Conservation (phyloP, 2,113 vertebrate species). For the Salvator merianae region DNA sequence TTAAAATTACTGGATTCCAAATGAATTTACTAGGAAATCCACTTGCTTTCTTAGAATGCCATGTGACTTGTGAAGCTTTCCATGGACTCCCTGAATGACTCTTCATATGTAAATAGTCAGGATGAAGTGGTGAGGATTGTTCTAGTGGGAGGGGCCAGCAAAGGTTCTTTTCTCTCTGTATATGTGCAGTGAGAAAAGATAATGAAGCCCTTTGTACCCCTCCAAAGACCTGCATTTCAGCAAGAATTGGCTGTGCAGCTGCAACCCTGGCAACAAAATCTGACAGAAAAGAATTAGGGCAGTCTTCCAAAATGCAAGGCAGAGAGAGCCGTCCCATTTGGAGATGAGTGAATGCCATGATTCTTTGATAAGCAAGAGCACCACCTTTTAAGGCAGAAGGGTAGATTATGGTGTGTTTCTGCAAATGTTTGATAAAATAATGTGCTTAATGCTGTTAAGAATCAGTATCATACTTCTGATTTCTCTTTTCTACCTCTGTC, state of each 20-base stretch:
- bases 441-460: not conserved
- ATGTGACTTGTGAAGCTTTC: not conserved
- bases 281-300: conserved; percentile 72
- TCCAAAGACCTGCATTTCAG: conserved; percentile 59
- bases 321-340: conserved; percentile 35
- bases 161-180: conserved; percentile 43
- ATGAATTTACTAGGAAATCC: not conserved
- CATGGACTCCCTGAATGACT: conserved; percentile 4
- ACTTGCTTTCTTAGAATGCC: not conserved
- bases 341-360: conserved; percentile 44
- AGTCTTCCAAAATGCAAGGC: conserved; percentile 60
- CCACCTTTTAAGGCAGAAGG: conserved; percentile 24
- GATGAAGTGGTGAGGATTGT: not conserved
- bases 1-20: not conserved
- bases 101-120: conserved; percentile 14
- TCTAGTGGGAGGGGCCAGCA: not conserved
- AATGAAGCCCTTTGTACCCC: conserved; percentile 74
- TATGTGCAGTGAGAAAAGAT: conserved; percentile 62
- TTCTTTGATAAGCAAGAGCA: conserved; percentile 38
- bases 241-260: conserved; percentile 71
- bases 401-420: not conserved
- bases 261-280: conserved; percentile 75
- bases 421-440: not conserved
- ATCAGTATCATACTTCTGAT: not conserved
- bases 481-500: not conserved